These are phyloP conservation scores for Athalia cordata DNA, from an alignment of 2,888 invertebrate species.

Conservation along the genomic window DNA sequence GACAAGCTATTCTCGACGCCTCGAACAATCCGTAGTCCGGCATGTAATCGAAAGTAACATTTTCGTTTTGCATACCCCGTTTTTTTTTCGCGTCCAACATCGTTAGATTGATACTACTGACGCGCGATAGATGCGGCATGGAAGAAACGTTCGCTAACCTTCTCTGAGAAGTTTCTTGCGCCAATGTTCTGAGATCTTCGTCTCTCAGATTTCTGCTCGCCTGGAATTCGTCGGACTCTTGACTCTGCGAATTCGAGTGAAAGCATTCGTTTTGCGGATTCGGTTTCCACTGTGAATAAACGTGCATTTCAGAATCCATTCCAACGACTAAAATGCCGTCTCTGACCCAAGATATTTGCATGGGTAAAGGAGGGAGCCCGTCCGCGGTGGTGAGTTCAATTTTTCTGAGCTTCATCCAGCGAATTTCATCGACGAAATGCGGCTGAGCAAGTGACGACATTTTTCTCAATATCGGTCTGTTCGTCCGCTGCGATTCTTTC, in stretches of 20 bases:
- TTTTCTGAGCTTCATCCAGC: slow-evolving; percentile 96
- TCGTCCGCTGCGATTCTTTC: slow-evolving; percentile 90
- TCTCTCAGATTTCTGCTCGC: slow-evolving; percentile 84
- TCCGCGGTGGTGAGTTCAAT: slow-evolving; percentile 95
- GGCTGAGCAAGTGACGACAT: slow-evolving; percentile 94
- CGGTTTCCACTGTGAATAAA: slow-evolving; percentile 98
- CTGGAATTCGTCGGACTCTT: slow-evolving; percentile 83
- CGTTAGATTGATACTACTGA: slow-evolving; percentile 89
- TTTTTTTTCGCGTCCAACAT: slow-evolving; percentile 84
- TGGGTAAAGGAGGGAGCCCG: slow-evolving; percentile 95
- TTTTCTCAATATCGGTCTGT: slow-evolving; percentile 90
- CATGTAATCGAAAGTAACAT: slow-evolving; percentile 84
- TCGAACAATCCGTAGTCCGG: slow-evolving; percentile 97
- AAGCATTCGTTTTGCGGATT: slow-evolving; percentile 74
- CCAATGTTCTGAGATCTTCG: slow-evolving; percentile 81
- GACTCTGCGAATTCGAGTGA: slow-evolving; percentile 68
- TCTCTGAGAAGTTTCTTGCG: slow-evolving; percentile 81
- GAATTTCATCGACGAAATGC: slow-evolving; percentile 92
- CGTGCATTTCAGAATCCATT: slow-evolving; percentile 99
- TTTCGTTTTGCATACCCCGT: slow-evolving; percentile 74
- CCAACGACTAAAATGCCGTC: slow-evolving; percentile 98
- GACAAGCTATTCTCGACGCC: slow-evolving; percentile 97
- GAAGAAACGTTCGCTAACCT: slow-evolving; percentile 84
- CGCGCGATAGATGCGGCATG: slow-evolving; percentile 87
- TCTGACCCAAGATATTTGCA: slow-evolving; percentile 99